Base-by-base conservation (phyloP, 2,113 vertebrate species). In the Centropus unirufus region DNA sequence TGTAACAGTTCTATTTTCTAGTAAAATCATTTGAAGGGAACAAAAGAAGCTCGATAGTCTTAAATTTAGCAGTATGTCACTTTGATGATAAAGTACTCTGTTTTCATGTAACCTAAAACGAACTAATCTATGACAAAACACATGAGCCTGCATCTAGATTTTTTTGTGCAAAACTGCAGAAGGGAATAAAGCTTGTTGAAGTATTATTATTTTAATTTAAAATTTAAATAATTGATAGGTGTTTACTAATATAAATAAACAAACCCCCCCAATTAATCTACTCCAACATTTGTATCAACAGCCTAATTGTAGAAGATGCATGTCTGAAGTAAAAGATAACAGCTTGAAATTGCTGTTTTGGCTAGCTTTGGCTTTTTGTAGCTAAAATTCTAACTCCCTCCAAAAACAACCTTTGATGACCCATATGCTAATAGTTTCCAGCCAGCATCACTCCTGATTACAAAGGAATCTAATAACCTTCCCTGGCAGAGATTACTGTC, bases 1-100 rank as follows among this genome's bases (percentile, higher is more conserved):
- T 87, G 87, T 97, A 93, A 87, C 80, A 67, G n/a, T 77, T 62
- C 46, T 92, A 5, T 44, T 23, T 66, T 64, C 51, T 62, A 61
- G 17, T 79, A 42, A 69, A 72, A 9, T 92, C 62, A 20, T 93
- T 69, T 84, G 52, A 66, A 80, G 91, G 36, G 52, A 66, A 92
- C 80, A 87, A 59, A 64, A 78, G 46, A 72, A 64, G 18, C 70
- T 78, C 58, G 67, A 51, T 92, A 92, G 70, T 83, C 72, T 96
- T 75, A 74, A 95, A 66, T 83, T 62, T 34, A 83, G 57, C 61
- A 82, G 64, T 85, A 4, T 84, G 32, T 55, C 39, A 5, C 79
- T 87, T 70, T 89, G 69, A 81, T 34, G 49, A 59, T 83, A 57
- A 83, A 91, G 18, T 81, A 29, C 62, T 79, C 63, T 61, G 64